Evolutionary conservation across 2,797 vertebrate species (phyloP).

Genomic region (Lacerta agilis): DNA sequence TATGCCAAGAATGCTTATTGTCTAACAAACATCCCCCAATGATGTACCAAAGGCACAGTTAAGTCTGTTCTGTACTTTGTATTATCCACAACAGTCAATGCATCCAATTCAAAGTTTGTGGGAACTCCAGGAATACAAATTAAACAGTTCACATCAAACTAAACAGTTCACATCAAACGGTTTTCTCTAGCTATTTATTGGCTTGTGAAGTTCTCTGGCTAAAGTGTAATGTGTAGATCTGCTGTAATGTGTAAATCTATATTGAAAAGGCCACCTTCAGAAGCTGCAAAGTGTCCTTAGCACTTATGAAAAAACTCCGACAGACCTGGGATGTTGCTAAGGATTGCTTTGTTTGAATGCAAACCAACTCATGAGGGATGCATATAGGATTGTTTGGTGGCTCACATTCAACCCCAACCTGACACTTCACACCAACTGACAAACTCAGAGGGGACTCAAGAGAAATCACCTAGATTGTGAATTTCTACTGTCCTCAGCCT

Average conservation of each 20-base stretch:
- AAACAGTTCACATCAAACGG: background rate
- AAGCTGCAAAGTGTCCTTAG: constrained; percentile 27
- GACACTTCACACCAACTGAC: background rate
- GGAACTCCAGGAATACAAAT: background rate
- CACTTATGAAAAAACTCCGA: constrained; percentile 20
- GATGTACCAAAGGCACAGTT: background rate
- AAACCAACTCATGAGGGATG: constrained; percentile 6
- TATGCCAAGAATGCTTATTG: background rate
- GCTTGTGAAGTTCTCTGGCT: background rate
- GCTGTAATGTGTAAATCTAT: background rate
- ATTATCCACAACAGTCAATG: background rate
- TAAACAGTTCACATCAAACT: background rate
- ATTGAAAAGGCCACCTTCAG: background rate
- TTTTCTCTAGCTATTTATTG: background rate
- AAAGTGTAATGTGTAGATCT: background rate
- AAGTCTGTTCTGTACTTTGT: background rate
- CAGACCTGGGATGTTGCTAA: constrained; percentile 20
- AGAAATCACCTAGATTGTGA: background rate
- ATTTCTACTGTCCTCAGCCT: background rate
- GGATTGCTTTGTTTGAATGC: constrained; percentile 7
- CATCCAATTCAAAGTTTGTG: background rate
- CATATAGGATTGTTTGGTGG: background rate
- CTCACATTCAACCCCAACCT: background rate
- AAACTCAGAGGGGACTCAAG: background rate
- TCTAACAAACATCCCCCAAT: background rate